These are phyloP conservation scores for Nannoperca australis DNA, from an alignment of 2,797 vertebrate species.

Conservation along the genomic window DNA sequence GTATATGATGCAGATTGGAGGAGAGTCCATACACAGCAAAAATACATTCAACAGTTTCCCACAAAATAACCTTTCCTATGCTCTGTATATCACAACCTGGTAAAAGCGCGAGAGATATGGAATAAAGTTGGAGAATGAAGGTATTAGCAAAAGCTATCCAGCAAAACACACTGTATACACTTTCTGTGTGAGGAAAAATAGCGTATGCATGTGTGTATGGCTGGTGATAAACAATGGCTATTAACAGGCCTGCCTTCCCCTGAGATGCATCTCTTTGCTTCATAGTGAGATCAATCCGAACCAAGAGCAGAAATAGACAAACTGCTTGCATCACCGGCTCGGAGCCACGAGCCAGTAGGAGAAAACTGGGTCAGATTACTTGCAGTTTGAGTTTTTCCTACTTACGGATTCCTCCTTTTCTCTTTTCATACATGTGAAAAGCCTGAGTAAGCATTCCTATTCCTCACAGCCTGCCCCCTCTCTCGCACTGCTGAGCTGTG, in stretches of 20 bases:
- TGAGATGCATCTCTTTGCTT: constrained; percentile 44
- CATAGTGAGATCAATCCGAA: constrained; percentile 47
- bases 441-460: constrained; percentile 68
- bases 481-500: constrained; percentile 34
- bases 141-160: background rate
- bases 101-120: background rate
- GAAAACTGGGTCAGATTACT: constrained; percentile 75
- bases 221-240: constrained; percentile 53
- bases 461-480: constrained; percentile 25
- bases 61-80: background rate
- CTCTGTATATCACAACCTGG: background rate
- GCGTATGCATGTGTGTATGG: constrained; percentile 5
- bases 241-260: constrained; percentile 34
- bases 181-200: background rate
- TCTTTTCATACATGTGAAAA: constrained; percentile 55
- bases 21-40: background rate
- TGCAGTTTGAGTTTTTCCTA: constrained; percentile 45
- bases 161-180: background rate
- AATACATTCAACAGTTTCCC: background rate
- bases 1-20: background rate
- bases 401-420: constrained; percentile 39
- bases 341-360: constrained; percentile 22
- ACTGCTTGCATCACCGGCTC: constrained; percentile 46
- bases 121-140: background rate
- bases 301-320: constrained; percentile 49